These are phyloP conservation scores for Synchiropus splendidus DNA, from an alignment of 2,113 vertebrate species.

Conservation along the genomic window DNA sequence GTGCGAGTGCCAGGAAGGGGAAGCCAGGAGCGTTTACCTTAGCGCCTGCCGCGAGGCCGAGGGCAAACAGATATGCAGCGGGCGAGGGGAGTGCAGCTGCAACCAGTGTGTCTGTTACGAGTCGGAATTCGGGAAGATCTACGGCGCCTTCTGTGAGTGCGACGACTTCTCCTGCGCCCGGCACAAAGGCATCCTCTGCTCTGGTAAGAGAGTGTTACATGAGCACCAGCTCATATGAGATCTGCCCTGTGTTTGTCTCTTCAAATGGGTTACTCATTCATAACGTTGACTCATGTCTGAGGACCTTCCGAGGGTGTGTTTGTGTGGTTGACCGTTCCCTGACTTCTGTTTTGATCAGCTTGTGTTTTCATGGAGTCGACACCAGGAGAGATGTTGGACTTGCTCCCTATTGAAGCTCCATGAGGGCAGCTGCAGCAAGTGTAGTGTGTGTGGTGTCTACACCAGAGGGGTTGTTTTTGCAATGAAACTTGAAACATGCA, in stretches of 20 bases:
- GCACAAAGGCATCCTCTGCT: conserved; percentile 91
- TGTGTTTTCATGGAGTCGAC: no score
- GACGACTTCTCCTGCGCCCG: conserved; percentile 95
- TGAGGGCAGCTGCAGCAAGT: no score
- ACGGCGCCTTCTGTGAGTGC: conserved; percentile 90
- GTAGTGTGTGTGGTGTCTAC: no score
- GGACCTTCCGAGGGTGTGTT: conserved; percentile 29
- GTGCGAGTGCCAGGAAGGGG: conserved; percentile 88
- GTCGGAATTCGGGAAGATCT: conserved; percentile 94
- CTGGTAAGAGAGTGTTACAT: conserved; percentile 71
- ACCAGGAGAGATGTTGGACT: no score
- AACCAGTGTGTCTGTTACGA: conserved; percentile 91
- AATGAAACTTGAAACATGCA: no score
- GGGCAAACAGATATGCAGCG: conserved; percentile 87
- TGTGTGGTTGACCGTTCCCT: neutral
- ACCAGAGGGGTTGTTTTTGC: no score
- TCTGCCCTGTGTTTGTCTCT: no score
- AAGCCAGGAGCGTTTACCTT: conserved; percentile 62
- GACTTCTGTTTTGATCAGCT: neutral
- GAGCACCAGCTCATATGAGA: no score
- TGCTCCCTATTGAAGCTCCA: no score
- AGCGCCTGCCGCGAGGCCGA: conserved; percentile 81
- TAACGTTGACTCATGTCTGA: conserved; percentile 1
- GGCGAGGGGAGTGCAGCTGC: conserved; percentile 90
- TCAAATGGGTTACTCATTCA: neutral